A percentile compares a stretch with the other conserved stretches of the same genome.
Evolutionary conservation across 2,888 invertebrate species (phyloP).

Genomic region (Diloba caeruleocephala): DNA sequence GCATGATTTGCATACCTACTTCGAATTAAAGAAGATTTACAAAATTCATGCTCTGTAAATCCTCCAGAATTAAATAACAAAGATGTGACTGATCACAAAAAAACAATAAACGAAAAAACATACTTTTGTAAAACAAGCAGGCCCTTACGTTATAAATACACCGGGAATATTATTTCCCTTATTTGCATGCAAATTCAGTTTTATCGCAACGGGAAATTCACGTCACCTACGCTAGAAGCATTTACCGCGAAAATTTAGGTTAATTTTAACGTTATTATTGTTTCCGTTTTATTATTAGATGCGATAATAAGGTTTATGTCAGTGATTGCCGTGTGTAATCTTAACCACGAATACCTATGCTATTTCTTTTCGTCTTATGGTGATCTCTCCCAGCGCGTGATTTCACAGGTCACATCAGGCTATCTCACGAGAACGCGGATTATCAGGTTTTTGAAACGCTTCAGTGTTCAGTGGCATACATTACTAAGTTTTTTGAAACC

Average conservation of each 20-base stretch:
- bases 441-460: too few species aligned
- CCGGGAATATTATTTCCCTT: slow-evolving; percentile 54
- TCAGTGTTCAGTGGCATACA: too few species aligned
- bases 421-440: too few species aligned
- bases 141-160: slow-evolving; percentile 54
- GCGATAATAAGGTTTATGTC: too few species aligned
- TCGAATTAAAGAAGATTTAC: too few species aligned
- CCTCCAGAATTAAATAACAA: not conserved
- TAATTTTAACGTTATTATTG: slow-evolving; percentile 38
- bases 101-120: slow-evolving; percentile 14
- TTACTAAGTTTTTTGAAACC: too few species aligned
- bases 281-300: not conserved
- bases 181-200: slow-evolving; percentile 68
- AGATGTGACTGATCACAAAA: slow-evolving; percentile 4
- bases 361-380: not conserved
- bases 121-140: slow-evolving; percentile 18
- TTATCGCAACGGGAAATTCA: slow-evolving; percentile 56
- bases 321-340: not conserved
- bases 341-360: too few species aligned
- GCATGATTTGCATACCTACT: too few species aligned
- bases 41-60: not conserved
- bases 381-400: too few species aligned
- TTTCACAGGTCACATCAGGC: too few species aligned
- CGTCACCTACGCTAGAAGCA: slow-evolving; percentile 30
- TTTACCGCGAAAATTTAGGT: slow-evolving; percentile 45